phyloP scores from a whole-genome alignment of 2,113 vertebrate genomes.

The Morphnarchus princeps region DNA sequence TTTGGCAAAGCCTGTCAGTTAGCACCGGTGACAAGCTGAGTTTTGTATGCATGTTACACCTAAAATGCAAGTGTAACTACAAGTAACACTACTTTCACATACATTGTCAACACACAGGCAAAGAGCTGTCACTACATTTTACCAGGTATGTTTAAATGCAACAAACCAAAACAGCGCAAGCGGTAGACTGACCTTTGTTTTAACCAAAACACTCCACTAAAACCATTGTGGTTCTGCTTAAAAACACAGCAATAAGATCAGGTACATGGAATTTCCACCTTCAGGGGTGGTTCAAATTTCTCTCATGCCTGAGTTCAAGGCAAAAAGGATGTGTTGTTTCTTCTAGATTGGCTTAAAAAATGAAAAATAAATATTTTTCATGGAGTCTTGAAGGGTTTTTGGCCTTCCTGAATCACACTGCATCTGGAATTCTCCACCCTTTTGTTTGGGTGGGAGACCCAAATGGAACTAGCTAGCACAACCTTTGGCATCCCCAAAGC shows the following conservation, averaged over 20 bases:
- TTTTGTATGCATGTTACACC: not conserved
- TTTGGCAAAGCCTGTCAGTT: not conserved
- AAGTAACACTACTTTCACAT: not conserved
- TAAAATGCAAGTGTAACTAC: not conserved
- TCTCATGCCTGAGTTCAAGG: not conserved
- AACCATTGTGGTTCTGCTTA: not conserved
- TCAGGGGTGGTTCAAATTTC: constrained; percentile 9
- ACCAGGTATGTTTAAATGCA: not conserved
- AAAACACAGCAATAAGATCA: not conserved
- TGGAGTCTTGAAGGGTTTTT: not conserved
- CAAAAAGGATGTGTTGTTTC: constrained; percentile 32
- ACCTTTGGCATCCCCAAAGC: not conserved
- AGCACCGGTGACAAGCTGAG: not conserved
- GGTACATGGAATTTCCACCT: constrained; percentile 8
- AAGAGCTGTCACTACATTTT: not conserved
- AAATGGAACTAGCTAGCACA: constrained; percentile 4
- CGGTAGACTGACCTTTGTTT: not conserved
- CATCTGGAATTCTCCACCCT: constrained; percentile 16
- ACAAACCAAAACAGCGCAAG: not conserved
- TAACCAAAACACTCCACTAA: not conserved
- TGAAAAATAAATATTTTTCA: constrained; percentile 47
- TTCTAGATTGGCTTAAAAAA: constrained; percentile 10
- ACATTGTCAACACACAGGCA: not conserved
- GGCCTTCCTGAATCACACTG: not conserved
- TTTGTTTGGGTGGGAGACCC: constrained; percentile 33